Base-by-base conservation (phyloP, 2,113 vertebrate genomes). In the Pomatostomus ruficeps region DNA sequence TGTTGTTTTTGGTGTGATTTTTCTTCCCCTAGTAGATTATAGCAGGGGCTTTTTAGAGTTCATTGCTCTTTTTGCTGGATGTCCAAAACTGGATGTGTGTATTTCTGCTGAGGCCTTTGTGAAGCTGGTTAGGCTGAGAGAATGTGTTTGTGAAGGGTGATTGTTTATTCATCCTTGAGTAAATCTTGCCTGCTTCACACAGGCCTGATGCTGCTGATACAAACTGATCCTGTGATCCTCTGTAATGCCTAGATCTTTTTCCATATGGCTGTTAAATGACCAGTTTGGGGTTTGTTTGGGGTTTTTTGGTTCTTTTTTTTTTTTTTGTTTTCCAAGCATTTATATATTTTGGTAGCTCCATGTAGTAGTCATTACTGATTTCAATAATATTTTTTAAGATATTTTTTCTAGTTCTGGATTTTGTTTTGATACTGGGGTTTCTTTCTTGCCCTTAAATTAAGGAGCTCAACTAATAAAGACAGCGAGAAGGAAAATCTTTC, bases 1-100 rank as follows among this genome's bases (percentile, higher is more conserved):
- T 59, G 11, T 38, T 35, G 4, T 3, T 12, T 7, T 13, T 21
- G 18, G 2, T 25, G 19, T 61, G 28, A 8, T 14, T 28, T 5
- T 9, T 23, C 29, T 25, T 2, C 0, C 2, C 2, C 9, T 5
- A 1, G 33, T 49, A 62, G 20, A 38, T 52, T 38, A 7, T 51
- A 7, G 2, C 13, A n/a, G 1, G 0, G 0, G 6, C 43, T 45
- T 61, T 42, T 38, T 54, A 28, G 9, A 35, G 22, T 52, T 61
- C 21, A 10, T 25, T 80, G 10, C 3, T 73, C 8, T 65, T 74
- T 75, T 78, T n/a, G 4, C 20, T 77, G 14, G 8, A 24, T 73
- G 14, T 65, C 40, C 49, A 61, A 72, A 73, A 43, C 25, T 28
- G 33, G 36, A 25, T 24, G 3, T 13, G 4, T 26, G 14, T 70